A percentile compares a stretch with the other conserved stretches of the same genome.
Conservation (phyloP, 2,888 invertebrate genomes). For the Ephialtes manifestator region DNA sequence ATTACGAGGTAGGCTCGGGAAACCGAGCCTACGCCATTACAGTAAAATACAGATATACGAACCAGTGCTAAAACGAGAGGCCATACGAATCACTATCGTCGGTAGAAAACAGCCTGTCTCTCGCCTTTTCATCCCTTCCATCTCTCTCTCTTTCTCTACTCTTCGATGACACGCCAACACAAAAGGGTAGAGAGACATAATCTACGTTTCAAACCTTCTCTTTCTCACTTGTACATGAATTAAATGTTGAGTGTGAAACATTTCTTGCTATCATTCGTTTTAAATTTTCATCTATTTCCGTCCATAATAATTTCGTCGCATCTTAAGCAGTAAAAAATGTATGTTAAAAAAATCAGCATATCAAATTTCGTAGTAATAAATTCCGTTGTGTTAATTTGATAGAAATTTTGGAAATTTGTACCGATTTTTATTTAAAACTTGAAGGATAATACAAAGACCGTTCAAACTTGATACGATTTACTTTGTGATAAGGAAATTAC, state of each 20-base stretch:
- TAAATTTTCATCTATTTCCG: not conserved
- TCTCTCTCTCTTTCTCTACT: constrained; percentile 22
- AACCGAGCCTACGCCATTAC: constrained; percentile 62
- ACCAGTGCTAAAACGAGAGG: constrained; percentile 47
- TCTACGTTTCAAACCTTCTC: constrained; percentile 23
- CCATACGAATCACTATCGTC: constrained; percentile 69
- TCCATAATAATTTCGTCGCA: not conserved
- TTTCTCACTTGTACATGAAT: constrained; percentile 14
- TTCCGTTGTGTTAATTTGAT: too few species aligned
- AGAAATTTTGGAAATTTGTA: too few species aligned
- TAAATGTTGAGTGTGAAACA: not conserved
- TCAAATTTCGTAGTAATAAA: too few species aligned
- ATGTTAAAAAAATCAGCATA: too few species aligned
- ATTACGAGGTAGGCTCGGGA: constrained; percentile 65
- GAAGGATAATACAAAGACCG: too few species aligned
- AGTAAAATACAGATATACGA: constrained; percentile 49
- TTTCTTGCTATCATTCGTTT: not conserved
- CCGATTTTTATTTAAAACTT: too few species aligned
- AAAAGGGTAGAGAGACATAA: constrained; percentile 46
- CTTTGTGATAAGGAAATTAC: too few species aligned
- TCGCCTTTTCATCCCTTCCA: constrained; percentile 34
- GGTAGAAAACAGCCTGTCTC: constrained; percentile 56
- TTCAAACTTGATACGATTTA: too few species aligned
- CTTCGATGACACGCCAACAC: constrained; percentile 43
- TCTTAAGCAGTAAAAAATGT: not conserved